Evolutionary conservation across 2,113 vertebrate species (phyloP).

Genomic region (Cyphomyrus discorhynchus): DNA sequence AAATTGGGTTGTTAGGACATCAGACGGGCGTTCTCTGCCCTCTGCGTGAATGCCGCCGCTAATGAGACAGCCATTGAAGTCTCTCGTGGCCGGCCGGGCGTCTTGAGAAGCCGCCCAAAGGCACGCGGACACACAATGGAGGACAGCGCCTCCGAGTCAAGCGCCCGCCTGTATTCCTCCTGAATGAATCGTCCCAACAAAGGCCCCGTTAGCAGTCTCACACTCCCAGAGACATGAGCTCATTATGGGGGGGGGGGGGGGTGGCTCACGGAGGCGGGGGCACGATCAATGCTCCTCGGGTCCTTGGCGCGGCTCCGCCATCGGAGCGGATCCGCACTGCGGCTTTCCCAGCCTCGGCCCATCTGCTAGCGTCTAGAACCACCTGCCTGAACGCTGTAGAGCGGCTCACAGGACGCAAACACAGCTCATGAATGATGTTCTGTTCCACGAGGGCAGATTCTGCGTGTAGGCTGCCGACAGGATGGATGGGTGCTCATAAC

Average conservation of each 20-base stretch:
- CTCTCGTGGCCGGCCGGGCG: slow-evolving; percentile 56
- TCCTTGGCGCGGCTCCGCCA: slow-evolving; percentile 56
- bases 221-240: slow-evolving; percentile 60
- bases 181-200: slow-evolving; percentile 64
- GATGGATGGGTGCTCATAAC: neutral
- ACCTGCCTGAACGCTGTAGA: slow-evolving; percentile 51
- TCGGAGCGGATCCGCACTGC: slow-evolving; percentile 53
- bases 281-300: slow-evolving; percentile 19
- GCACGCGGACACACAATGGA: slow-evolving; percentile 57
- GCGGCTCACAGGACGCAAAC: neutral
- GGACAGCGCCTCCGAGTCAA: slow-evolving; percentile 56
- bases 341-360: slow-evolving; percentile 44
- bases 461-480: neutral
- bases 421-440: neutral
- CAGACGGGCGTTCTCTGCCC: slow-evolving; percentile 26
- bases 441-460: neutral
- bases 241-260: slow-evolving; percentile 63
- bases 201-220: slow-evolving; percentile 61
- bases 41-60: slow-evolving; percentile 58
- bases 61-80: slow-evolving; percentile 62
- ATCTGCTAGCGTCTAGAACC: slow-evolving; percentile 57
- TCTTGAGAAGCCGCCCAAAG: slow-evolving; percentile 62
- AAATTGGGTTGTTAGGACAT: slow-evolving; percentile 16
- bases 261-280: slow-evolving; percentile 55
- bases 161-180: slow-evolving; percentile 61